Base-by-base conservation (phyloP, 1,140 invertebrate genomes). In the Calephelis nemesis region DNA sequence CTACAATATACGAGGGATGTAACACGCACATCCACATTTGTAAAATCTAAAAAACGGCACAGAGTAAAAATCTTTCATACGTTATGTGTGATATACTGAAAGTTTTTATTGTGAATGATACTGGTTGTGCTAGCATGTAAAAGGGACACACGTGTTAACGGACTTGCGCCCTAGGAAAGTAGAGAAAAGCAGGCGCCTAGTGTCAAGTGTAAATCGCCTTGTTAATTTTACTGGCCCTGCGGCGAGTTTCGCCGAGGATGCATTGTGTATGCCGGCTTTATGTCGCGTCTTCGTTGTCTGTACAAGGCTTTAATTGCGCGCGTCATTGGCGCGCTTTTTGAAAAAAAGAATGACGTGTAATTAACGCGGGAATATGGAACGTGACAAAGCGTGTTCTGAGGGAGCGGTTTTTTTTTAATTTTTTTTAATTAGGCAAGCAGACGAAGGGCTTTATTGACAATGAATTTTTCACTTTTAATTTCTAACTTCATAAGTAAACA, bases 121-220 rank as follows among this genome's bases (percentile, higher is more conserved):
- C 52, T 13, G 15, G 13, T 15, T 39, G 47, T 67, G 19, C 45
- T 19, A 67, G 68, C 60, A 71, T 81, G 72, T 75, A 74, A 75
- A 74, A 74, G 65, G 73, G 72, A 72, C 70, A 70, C 70, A 47
- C 81, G 77, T 83, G 75, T 69, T 74, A 64, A 72, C 74, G 66
- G 75, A 74, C 77, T 76, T 77, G 75, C 77, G 73, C 71, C 71
- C 75, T 79, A 75, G 77, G 77, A 84, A 84, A 83, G 83, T 86
- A 90, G 82, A 85, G 85, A 84, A 91, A 91, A 86, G 83, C 84
- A 87, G 81, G 74, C 81, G 82, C 79, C 84, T 86, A 84, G 86
- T 89, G 89, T 91, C 87, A 91, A 91, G 89, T 87, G 87, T 90
- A 91, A 91, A 91, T 91, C 87, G 85, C 85, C 89, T 91, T 91